Percentiles rank a stretch among this genome's conserved stretches.
phyloP scores from a whole-genome alignment of 2,888 invertebrate genomes.

The Drosophila diplacantha region DNA sequence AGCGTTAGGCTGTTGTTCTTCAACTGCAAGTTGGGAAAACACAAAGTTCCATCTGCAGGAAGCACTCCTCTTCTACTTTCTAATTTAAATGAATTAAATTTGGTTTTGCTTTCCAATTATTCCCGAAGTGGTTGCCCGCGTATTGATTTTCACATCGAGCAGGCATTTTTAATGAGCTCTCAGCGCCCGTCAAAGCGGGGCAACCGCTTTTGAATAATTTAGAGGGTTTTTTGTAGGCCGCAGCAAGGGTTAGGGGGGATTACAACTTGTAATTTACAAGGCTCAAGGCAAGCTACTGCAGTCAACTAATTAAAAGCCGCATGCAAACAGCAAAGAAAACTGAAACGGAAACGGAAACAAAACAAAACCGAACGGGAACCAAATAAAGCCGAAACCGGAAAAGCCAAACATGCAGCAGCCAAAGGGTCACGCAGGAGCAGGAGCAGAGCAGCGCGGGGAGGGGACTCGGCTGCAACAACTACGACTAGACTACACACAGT shows the following conservation, averaged over 20 bases:
- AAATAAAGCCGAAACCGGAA: constrained; percentile 26
- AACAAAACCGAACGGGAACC: constrained; percentile 19
- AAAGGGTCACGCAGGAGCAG: constrained; percentile 28
- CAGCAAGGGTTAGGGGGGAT: not conserved
- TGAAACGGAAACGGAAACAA: constrained; percentile 24
- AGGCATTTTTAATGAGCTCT: constrained; percentile 31
- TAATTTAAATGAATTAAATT: constrained; percentile 10
- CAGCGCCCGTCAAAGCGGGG: constrained; percentile 8
- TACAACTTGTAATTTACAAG: no score
- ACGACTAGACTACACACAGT: constrained; percentile 48
- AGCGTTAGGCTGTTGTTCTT: constrained; percentile 18
- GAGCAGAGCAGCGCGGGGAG: not conserved
- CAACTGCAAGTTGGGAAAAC: constrained; percentile 10
- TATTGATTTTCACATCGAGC: constrained; percentile 40
- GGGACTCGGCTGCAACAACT: constrained; percentile 17
- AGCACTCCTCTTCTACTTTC: constrained; percentile 12
- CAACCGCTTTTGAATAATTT: constrained; percentile 11
- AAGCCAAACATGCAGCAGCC: constrained; percentile 40
- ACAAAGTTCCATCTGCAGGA: constrained; percentile 16
- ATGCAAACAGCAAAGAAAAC: constrained; percentile 48
- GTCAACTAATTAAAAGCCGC: constrained; percentile 59
- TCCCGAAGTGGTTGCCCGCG: constrained; percentile 3
- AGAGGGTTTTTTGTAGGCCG: not conserved
- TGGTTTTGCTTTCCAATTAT: constrained; percentile 16
- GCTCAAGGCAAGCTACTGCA: constrained; percentile 51